phyloP scores from a whole-genome alignment of 2,888 invertebrate genomes.

The Clanis bilineata region DNA sequence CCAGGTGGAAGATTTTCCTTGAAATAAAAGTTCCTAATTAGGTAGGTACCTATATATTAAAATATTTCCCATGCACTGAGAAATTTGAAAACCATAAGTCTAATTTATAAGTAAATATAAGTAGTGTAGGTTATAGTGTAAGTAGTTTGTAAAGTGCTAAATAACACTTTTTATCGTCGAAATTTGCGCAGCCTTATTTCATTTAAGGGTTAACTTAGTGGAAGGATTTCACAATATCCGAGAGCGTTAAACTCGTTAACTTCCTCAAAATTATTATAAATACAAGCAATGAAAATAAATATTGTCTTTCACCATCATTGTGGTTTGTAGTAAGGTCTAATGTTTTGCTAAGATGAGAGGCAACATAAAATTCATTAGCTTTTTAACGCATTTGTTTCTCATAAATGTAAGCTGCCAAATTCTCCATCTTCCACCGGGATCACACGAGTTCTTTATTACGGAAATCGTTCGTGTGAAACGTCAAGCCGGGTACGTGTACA shows the following conservation, averaged over 20 bases:
- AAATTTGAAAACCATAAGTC: too few species aligned
- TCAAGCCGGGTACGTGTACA: conserved; percentile 73
- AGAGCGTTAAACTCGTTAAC: conserved; percentile 32
- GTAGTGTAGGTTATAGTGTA: too few species aligned
- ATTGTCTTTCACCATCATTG: conserved; percentile 43
- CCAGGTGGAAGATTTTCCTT: too few species aligned
- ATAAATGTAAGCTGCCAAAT: conserved; percentile 27
- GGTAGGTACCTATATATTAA: too few species aligned
- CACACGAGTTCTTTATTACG: conserved; percentile 26
- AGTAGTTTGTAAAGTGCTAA: too few species aligned
- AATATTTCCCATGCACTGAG: too few species aligned
- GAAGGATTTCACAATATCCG: conserved; percentile 51
- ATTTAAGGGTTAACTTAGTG: conserved; percentile 48
- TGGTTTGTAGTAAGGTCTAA: conserved; percentile 19
- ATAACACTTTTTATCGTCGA: neutral
- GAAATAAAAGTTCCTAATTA: too few species aligned
- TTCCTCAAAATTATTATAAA: conserved; percentile 62
- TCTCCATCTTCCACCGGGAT: conserved; percentile 17
- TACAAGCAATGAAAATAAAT: conserved; percentile 40
- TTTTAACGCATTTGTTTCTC: conserved; percentile 37
- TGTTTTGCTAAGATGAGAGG: conserved; percentile 40
- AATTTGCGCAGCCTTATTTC: neutral
- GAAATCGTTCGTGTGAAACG: conserved; percentile 51
- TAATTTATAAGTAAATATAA: too few species aligned
- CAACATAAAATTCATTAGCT: conserved; percentile 31